A percentile compares a stretch with the other conserved stretches of the same genome.
phyloP scores from a whole-genome alignment of 2,797 vertebrate species.

The Xerus rutilus region DNA sequence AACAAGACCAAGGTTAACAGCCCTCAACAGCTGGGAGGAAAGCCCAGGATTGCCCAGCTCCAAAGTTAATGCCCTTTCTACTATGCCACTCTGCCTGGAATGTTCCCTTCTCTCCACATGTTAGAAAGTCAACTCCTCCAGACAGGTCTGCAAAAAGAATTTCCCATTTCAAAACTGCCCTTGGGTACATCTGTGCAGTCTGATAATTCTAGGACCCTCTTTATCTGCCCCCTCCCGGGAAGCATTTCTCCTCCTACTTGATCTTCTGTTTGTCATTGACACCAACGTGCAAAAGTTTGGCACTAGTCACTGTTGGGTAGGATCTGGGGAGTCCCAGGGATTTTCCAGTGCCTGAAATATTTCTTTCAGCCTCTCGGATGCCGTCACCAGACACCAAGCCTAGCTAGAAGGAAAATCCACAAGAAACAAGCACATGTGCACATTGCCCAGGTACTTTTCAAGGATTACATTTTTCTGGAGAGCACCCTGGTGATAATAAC shows the following conservation, averaged over 20 bases:
- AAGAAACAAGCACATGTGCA: not conserved
- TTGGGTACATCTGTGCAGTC: not conserved
- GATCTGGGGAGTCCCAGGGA: slow-evolving; percentile 69
- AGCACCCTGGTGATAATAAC: not conserved
- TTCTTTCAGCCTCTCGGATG: slow-evolving; percentile 45
- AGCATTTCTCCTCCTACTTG: not conserved
- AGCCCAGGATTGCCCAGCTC: not conserved
- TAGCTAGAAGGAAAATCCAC: not conserved
- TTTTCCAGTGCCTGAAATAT: slow-evolving; percentile 64
- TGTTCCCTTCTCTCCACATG: not conserved
- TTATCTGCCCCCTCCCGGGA: not conserved
- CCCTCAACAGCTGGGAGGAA: not conserved
- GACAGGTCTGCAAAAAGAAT: not conserved
- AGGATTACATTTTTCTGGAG: slow-evolving; percentile 56
- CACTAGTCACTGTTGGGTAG: not conserved
- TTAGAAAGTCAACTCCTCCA: not conserved
- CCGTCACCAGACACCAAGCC: not conserved
- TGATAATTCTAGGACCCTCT: not conserved
- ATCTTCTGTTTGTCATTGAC: not conserved
- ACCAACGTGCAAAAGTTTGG: slow-evolving; percentile 35
- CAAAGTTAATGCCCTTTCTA: not conserved
- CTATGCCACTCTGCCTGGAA: not conserved
- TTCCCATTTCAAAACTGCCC: slow-evolving; percentile 6
- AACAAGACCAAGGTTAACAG: not conserved
- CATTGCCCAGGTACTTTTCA: not conserved